Conservation (phyloP, 2,888 invertebrate genomes). For the Dyspetes luteomarginatus region DNA sequence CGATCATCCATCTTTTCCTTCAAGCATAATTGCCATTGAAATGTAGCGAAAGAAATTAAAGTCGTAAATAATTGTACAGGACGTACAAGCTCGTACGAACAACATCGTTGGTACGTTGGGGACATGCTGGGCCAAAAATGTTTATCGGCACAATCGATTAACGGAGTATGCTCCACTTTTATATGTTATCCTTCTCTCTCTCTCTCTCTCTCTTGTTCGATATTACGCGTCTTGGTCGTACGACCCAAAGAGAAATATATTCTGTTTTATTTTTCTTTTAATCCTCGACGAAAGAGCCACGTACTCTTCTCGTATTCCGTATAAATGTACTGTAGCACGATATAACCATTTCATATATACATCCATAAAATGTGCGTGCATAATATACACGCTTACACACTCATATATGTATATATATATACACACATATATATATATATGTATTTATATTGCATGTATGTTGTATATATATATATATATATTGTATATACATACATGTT, state of each 20-base stretch:
- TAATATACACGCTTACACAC: too few species aligned
- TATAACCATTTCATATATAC: neutral
- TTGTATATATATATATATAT: neutral
- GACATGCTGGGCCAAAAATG: conserved; percentile 15
- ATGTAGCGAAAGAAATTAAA: conserved; percentile 31
- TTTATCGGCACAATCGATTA: conserved; percentile 59
- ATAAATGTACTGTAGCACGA: neutral
- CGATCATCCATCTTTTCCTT: conserved; percentile 10
- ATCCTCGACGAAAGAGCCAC: conserved; percentile 14
- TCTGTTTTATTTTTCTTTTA: conserved; percentile 25
- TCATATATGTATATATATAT: neutral
- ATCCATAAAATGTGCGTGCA: too few species aligned
- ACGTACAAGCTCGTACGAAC: neutral
- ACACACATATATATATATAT: neutral
- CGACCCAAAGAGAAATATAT: neutral
- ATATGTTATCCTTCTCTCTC: conserved; percentile 8
- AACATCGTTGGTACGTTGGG: too few species aligned
- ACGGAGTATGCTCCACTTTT: conserved; percentile 58
- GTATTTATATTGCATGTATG: neutral
- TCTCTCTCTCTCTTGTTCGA: conserved; percentile 11
- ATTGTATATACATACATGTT: neutral
- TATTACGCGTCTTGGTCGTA: conserved; percentile 3
- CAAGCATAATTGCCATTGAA: conserved; percentile 28
- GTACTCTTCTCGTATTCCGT: conserved; percentile 1
- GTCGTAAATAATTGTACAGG: conserved; percentile 40